Percentiles rank a stretch among this genome's conserved stretches.
Conservation (phyloP, 1,140 invertebrate genomes). For the Diorhabda carinulata region DNA sequence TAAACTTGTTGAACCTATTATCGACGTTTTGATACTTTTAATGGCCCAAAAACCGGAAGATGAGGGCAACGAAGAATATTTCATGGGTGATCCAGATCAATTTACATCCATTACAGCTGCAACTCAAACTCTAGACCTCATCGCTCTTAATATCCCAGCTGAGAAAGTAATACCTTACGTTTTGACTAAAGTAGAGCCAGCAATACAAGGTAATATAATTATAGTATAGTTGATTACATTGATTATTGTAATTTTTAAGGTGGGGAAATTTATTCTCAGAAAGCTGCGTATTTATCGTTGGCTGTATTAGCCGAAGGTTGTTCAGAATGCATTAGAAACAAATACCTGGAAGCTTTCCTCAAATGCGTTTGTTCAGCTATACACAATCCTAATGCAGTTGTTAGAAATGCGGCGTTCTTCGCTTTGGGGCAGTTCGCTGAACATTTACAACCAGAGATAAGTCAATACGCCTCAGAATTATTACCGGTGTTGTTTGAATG, state of each 20-base stretch:
- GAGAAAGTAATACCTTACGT: conserved; percentile 71
- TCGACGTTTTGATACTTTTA: conserved; percentile 64
- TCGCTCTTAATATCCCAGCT: conserved; percentile 72
- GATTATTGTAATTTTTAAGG: conserved; percentile 31
- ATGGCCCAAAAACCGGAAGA: conserved; percentile 60
- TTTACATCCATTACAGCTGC: conserved; percentile 62
- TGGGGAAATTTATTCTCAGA: conserved; percentile 57
- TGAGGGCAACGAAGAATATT: conserved; percentile 61
- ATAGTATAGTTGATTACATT: too few relatives aligned
- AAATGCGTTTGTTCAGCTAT: conserved; percentile 69
- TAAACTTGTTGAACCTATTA: conserved; percentile 68
- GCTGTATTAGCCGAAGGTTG: conserved; percentile 79
- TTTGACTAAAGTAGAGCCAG: conserved; percentile 57
- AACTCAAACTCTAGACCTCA: conserved; percentile 69
- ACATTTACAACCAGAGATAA: conserved; percentile 72
- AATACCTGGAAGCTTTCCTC: conserved; percentile 68
- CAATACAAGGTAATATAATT: conserved; percentile 49
- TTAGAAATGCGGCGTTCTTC: conserved; percentile 73
- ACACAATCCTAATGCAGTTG: conserved; percentile 56
- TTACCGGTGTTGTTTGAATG: conserved; percentile 63
- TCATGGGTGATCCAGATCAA: conserved; percentile 56
- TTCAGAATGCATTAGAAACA: conserved; percentile 67
- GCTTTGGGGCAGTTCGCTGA: conserved; percentile 80
- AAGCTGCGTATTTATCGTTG: conserved; percentile 68
- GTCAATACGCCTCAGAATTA: conserved; percentile 65